phyloP scores from a whole-genome alignment of 1,140 invertebrate genomes.

The Telenomus remus region DNA sequence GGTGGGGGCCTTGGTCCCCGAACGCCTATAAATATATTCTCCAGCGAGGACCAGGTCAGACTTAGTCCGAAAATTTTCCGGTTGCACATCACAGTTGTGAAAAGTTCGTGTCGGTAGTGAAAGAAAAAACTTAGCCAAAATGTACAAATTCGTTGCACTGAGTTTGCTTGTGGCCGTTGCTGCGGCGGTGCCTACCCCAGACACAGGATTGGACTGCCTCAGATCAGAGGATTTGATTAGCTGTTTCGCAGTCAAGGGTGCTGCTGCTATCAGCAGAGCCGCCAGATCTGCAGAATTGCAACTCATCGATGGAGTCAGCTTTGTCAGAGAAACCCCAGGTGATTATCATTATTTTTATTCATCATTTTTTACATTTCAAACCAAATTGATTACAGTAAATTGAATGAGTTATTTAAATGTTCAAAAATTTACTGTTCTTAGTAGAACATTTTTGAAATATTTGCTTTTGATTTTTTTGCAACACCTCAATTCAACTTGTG shows the following conservation, averaged over 20 bases:
- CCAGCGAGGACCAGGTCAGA: constrained; percentile 68
- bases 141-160: constrained; percentile 66
- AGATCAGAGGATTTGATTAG: constrained; percentile 74
- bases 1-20: constrained; percentile 58
- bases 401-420: no score
- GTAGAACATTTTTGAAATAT: not conserved
- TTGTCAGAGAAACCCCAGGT: constrained; percentile 74
- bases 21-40: constrained; percentile 74
- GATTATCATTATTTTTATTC: constrained; percentile 56
- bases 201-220: constrained; percentile 63
- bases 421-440: no score
- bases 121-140: constrained; percentile 39
- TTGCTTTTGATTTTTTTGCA: no score
- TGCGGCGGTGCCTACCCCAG: constrained; percentile 62
- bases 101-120: constrained; percentile 19
- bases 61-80: constrained; percentile 73
- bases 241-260: constrained; percentile 78
- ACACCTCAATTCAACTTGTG: no score
- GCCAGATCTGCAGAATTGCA: constrained; percentile 77
- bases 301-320: constrained; percentile 77
- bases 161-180: constrained; percentile 64
- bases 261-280: constrained; percentile 76
- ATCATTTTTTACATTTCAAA: not conserved
- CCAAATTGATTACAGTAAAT: no score
- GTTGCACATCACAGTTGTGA: constrained; percentile 42